Evolutionary conservation across 2,797 vertebrate genomes (phyloP).

Genomic region (Chrosomus eos): DNA sequence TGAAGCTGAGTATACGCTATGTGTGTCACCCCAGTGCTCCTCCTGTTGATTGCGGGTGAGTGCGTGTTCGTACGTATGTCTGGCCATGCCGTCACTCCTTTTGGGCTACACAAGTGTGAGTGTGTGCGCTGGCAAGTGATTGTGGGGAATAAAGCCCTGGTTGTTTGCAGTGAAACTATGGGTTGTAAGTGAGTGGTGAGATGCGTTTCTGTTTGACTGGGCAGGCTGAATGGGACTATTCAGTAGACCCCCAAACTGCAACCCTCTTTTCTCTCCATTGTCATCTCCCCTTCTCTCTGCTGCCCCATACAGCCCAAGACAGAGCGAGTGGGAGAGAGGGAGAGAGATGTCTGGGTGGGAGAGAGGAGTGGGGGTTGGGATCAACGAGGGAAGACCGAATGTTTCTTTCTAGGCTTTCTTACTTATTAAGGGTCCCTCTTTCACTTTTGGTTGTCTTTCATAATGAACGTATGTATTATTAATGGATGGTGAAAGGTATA

Average conservation of each 20-base stretch:
- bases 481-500: not conserved
- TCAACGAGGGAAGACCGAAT: not conserved
- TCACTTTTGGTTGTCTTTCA: not conserved
- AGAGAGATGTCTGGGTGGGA: slow-evolving; percentile 27
- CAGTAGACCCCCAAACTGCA: slow-evolving; percentile 76
- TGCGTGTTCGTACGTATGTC: slow-evolving; percentile 35
- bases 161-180: slow-evolving; percentile 85
- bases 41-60: slow-evolving; percentile 30
- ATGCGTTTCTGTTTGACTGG: slow-evolving; percentile 94
- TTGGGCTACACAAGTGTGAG: slow-evolving; percentile 30
- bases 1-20: slow-evolving; percentile 13
- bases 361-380: slow-evolving; percentile 26
- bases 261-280: slow-evolving; percentile 82
- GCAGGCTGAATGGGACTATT: slow-evolving; percentile 89
- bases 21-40: slow-evolving; percentile 28
- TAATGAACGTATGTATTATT: not conserved
- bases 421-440: not conserved
- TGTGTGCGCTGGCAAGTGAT: slow-evolving; percentile 73
- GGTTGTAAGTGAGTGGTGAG: slow-evolving; percentile 85
- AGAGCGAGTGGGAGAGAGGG: not conserved
- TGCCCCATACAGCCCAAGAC: slow-evolving; percentile 52
- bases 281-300: slow-evolving; percentile 75
- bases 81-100: slow-evolving; percentile 29
- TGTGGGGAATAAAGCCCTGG: slow-evolving; percentile 85
- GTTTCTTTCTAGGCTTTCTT: too few relatives aligned